Evolutionary conservation across 1,140 invertebrate species (phyloP), one percentile per base, ranked within the genome.

Genomic region (Microplitis demolitor): DNA sequence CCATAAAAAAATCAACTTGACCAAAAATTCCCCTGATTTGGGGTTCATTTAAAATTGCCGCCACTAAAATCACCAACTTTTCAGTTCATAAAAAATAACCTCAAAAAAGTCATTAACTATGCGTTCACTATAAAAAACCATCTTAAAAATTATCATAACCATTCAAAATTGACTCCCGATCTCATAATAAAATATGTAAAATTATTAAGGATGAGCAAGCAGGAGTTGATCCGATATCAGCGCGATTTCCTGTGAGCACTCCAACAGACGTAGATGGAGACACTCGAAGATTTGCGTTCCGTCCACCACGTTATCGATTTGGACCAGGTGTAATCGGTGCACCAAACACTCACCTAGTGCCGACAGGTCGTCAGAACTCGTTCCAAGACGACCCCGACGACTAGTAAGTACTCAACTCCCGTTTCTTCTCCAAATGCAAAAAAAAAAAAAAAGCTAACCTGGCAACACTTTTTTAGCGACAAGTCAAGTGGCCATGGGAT

Each of bases 401-500:
- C 4, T 88, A 87, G 87, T 89, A 79, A 83, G 86, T 85, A 63
- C 2, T 68, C 24, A 13, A 3, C 8, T 8, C 11, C 6, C 39
- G 0, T 8, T 8, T 0, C 1, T 45, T 8, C 11, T 8, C 3
- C 24, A 71, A 35, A 54, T 66, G 51, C 14, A 33, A 51, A 9
- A 72, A 69, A 62, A 14, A 60, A 31, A 64, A 63, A 37, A 11
- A n/a, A 61, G 11, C 14, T 37, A 71, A 13, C 67, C 6, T 2
- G 24, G 24, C 24, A 34, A 35, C n/a, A 11, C 37, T 11, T 62
- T 77, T 79, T 60, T 69, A 89, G 88, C 71, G 88, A 89, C 33
- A 88, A 87, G 79, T 78, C 81, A 33, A 86, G 85, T 45, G 92
- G 92, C 39, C 90, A 92, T 72, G 92, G 92, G 34, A 93, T 93